Conservation (phyloP, 23 tunicate genomes). For the Pegea sp. region DNA sequence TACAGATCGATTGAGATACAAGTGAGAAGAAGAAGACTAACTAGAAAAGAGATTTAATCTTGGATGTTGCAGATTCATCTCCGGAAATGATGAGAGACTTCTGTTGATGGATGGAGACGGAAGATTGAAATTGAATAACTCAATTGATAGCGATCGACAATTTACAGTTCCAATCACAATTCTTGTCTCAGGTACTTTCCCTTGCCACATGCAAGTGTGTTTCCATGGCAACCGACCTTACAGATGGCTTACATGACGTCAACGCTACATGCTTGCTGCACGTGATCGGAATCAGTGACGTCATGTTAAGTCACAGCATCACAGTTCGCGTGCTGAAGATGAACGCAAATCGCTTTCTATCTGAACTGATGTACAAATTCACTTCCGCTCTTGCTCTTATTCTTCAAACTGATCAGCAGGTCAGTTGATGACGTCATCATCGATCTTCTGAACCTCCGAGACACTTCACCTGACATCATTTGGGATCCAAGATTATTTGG, state of each 20-base stretch:
- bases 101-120: slow-evolving; percentile 36
- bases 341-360: slow-evolving; percentile 52
- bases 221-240: too few species aligned
- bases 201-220: too few species aligned
- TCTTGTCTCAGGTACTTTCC: slow-evolving; percentile 52
- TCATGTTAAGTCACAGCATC: slow-evolving; percentile 76
- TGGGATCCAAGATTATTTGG: too few species aligned
- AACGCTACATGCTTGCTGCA: slow-evolving; percentile 28
- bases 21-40: slow-evolving; percentile 12
- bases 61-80: slow-evolving; percentile 46
- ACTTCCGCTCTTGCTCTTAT: slow-evolving; percentile 36
- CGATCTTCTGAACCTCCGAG: too few species aligned
- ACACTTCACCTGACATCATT: too few species aligned
- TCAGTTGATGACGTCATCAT: slow-evolving; percentile 1
- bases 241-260: slow-evolving; percentile 35
- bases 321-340: slow-evolving; percentile 74
- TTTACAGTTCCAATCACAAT: slow-evolving; percentile 18
- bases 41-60: too few species aligned
- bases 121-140: slow-evolving; percentile 21
- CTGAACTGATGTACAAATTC: slow-evolving; percentile 42
- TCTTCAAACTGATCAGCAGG: slow-evolving; percentile 29
- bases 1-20: slow-evolving; percentile 23
- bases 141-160: slow-evolving; percentile 59
- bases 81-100: slow-evolving; percentile 48
- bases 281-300: slow-evolving; percentile 63